A percentile compares a stretch with the other conserved stretches of the same genome.
Evolutionary conservation across 2,797 vertebrate species (phyloP).

Genomic region (Apogon talboti): DNA sequence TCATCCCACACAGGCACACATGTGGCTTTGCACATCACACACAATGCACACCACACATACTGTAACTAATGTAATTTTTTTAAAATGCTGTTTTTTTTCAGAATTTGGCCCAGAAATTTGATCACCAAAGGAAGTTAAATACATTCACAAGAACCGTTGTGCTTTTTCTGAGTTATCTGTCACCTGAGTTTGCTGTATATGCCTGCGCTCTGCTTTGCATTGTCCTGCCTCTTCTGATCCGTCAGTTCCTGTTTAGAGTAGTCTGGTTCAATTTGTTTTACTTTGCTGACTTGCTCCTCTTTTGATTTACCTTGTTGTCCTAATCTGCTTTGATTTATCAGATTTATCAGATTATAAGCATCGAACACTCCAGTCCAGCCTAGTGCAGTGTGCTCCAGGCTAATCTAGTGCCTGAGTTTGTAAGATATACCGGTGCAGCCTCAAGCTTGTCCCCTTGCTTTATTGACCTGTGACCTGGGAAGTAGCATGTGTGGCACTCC

Average conservation of each 20-base stretch:
- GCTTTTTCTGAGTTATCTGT: constrained; percentile 42
- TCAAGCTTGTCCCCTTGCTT: constrained; percentile 46
- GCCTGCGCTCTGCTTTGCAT: constrained; percentile 33
- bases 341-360: constrained; percentile 51
- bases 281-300: constrained; percentile 43
- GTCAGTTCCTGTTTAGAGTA: constrained; percentile 42
- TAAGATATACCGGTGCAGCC: constrained; percentile 55
- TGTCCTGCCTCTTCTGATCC: constrained; percentile 52
- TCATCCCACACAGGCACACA: constrained; percentile 49
- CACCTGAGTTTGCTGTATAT: constrained; percentile 29
- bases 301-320: constrained; percentile 58
- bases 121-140: constrained; percentile 27
- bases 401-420: constrained; percentile 49
- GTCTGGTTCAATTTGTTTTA: constrained; percentile 61
- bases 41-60: constrained; percentile 21
- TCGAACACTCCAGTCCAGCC: constrained; percentile 69
- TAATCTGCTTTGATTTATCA: constrained; percentile 60
- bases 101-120: constrained; percentile 27
- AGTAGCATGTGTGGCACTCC: constrained; percentile 69
- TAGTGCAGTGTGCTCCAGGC: constrained; percentile 62
- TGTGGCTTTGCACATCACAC: constrained; percentile 34
- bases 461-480: constrained; percentile 65
- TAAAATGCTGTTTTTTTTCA: constrained; percentile 21
- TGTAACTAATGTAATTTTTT: constrained; percentile 20
- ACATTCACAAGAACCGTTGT: constrained; percentile 24